Conservation (phyloP, 2,797 vertebrate species). For the Eremophila alpestris region DNA sequence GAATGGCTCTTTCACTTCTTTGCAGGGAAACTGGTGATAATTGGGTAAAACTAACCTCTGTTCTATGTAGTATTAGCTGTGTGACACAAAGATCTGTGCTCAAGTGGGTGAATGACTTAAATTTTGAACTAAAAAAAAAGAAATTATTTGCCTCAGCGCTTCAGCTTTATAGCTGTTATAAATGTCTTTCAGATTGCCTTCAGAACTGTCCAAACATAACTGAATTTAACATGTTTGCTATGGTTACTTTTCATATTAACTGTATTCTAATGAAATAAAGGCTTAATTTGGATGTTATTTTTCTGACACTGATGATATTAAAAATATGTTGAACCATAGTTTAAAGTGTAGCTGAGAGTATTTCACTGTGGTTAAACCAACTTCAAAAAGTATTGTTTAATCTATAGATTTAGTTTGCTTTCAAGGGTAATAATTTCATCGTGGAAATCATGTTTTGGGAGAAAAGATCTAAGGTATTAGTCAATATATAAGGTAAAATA, state of each 20-base stretch:
- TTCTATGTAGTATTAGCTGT: background rate
- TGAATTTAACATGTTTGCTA: background rate
- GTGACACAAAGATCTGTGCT: background rate
- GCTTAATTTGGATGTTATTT: background rate
- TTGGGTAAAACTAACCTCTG: background rate
- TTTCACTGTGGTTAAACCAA: background rate
- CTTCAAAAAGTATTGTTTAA: background rate
- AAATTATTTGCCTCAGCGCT: background rate
- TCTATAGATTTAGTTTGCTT: background rate
- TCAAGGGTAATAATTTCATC: background rate
- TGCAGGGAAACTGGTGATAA: background rate
- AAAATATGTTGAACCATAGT: background rate
- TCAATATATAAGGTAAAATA: background rate
- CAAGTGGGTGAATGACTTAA: background rate
- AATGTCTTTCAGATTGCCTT: background rate
- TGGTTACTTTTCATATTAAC: background rate
- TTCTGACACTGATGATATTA: background rate
- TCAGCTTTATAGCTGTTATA: background rate
- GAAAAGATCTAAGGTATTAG: background rate
- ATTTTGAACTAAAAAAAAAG: background rate
- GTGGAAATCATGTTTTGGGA: background rate
- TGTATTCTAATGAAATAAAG: background rate
- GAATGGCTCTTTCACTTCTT: background rate
- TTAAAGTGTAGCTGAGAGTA: background rate
- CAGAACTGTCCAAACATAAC: background rate